Evolutionary conservation across 2,113 vertebrate genomes (phyloP), one percentile per base, ranked within the genome.

Genomic region (Erinaceus europaeus): DNA sequence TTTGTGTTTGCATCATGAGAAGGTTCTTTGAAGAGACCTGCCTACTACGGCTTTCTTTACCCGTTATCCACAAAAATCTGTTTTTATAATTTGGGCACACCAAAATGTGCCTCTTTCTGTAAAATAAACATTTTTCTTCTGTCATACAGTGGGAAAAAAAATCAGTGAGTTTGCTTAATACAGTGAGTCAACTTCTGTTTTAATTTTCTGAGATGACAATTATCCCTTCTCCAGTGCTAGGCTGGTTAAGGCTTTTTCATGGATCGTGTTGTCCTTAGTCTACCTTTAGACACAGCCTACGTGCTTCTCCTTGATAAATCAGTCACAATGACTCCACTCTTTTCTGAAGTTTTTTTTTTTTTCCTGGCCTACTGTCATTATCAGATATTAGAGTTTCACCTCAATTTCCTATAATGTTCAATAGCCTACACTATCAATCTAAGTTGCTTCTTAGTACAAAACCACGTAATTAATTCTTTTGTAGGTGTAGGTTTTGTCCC

Each of bases 251-350:
- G n/a, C 17, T 40, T 6, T 79, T 82, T 23, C 17, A 29, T 44
- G 57, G 38, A n/a, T 38, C 61, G n/a, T 8, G 64, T 52, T n/a
- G 57, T 36, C 5, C 32, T 79, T 68, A 34, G 2, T 46, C 32
- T 68, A 61, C n/a, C 15, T 55, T 52, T 14, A 52, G 57, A n/a
- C 6, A 11, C 36, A 44, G 5, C 2, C 3, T 34, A 61, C 3
- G 38, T 44, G 15, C 27, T 82, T 65, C 55, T 76, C 34, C 9
- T 50, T 73, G 50, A 77, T 46, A 12, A 86, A 9, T 23, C 25
- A 74, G 59, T 50, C n/a, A n/a, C 40, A 67, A 7, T 15, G 46
- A 77, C 88, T 86, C 32, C 65, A 77, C 88, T 86, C 32, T 65
- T 64, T 85, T 34, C 25, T 52, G 25, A 90, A 61, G 72, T 6